Percentiles rank a stretch among this genome's conserved stretches.
Evolutionary conservation across 2,888 invertebrate genomes (phyloP).

Genomic region (Aquatica leii): DNA sequence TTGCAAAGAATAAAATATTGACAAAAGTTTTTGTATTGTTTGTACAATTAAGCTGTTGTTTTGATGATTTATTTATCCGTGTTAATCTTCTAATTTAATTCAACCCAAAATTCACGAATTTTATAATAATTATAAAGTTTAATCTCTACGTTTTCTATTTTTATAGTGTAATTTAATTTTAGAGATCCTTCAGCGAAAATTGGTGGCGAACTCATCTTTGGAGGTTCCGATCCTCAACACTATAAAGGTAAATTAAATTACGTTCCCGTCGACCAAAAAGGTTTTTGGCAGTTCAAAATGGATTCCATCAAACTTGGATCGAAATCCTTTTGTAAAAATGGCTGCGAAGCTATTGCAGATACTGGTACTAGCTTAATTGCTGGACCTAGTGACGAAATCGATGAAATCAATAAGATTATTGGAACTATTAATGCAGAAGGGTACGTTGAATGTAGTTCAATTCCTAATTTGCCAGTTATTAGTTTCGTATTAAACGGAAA

Average conservation of each 20-base stretch:
- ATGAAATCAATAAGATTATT: slow-evolving; percentile 81
- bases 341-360: slow-evolving; percentile 95
- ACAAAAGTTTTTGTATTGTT: too few relatives aligned
- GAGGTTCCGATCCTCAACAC: slow-evolving; percentile 92
- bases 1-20: too few relatives aligned
- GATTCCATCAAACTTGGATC: slow-evolving; percentile 71
- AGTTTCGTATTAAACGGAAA: slow-evolving; percentile 79
- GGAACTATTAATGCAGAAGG: slow-evolving; percentile 88
- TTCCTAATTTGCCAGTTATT: slow-evolving; percentile 83
- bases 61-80: too few relatives aligned
- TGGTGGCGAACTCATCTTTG: slow-evolving; percentile 92
- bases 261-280: slow-evolving; percentile 81
- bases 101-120: too few relatives aligned
- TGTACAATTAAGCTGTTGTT: too few relatives aligned
- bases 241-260: slow-evolving; percentile 92
- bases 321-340: slow-evolving; percentile 72
- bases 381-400: slow-evolving; percentile 83
- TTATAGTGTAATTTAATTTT: too few relatives aligned
- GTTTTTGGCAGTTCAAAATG: slow-evolving; percentile 98
- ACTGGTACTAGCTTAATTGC: slow-evolving; percentile 96
- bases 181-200: slow-evolving; percentile 77
- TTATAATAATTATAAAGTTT: too few relatives aligned
- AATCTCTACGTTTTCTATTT: too few relatives aligned
- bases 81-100: too few relatives aligned
- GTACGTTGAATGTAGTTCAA: slow-evolving; percentile 78